Base-by-base conservation (phyloP, 2,888 invertebrate species). In the Drosophila villosipedis region DNA sequence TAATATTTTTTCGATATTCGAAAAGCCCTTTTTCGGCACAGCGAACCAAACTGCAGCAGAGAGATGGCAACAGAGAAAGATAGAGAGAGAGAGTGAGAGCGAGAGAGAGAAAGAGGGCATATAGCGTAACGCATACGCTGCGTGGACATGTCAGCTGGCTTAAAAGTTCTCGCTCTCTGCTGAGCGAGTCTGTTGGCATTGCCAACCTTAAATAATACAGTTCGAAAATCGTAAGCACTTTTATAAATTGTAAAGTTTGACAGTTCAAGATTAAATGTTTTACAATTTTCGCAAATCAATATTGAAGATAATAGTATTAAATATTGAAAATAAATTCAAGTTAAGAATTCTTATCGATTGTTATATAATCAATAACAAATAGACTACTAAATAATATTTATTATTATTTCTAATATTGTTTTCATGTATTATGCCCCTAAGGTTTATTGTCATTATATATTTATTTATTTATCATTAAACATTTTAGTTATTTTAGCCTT, bases 1-100 rank as follows among this genome's bases (percentile, higher is more conserved):
- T 83, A 82, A 81, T 72, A 69, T 52, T 54, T 80, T 83, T 86
- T 83, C 83, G 86, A 80, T 72, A 61, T 82, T 84, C 80, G 82
- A 86, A 84, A 77, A 67, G 30, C 19, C n/a, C 33, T 66, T 71
- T 66, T 60, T 70, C 59, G 68, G 5, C 60, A 47, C 12, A 33
- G 22, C 63, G 58, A 39, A 49, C 73, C 63, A 64, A 66, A 65
- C 43, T 78, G 78, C 74, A 73, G 60, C 70, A 76, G 41, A 37
- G 16, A 12, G 14, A 33, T 0, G 16, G 28, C 50, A 49, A 28
- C 41, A 37, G 28, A 35, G 16, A 4, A 3, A 1, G n/a, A 60
- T 49, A 19, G 41, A 28, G 28, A 28, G 7, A 1, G 7, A 30
- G 16, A 4, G 9, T 0, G 16, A 60, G 35, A 28, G 47, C 41